phyloP scores from a whole-genome alignment of 53 echinoderm and acorn worm genomes.

The Echinarachnius parma region DNA sequence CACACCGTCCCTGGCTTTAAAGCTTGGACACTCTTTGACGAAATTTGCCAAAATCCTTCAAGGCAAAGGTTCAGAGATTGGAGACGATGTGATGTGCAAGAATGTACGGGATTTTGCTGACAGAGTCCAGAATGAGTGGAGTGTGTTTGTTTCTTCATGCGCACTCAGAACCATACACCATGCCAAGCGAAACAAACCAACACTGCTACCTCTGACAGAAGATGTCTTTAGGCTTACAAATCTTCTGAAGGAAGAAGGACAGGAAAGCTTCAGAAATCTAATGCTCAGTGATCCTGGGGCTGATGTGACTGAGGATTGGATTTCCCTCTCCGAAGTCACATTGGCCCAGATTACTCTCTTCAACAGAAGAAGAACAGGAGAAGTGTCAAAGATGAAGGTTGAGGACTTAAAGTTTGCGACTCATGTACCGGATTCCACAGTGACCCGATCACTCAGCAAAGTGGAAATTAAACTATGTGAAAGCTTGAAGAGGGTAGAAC shows the following conservation, averaged over 20 bases:
- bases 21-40: constrained; percentile 53
- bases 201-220: constrained; percentile 54
- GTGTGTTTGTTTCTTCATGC: constrained; percentile 38
- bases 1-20: constrained; percentile 62
- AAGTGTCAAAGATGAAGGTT: constrained; percentile 41
- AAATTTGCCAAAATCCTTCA: constrained; percentile 45
- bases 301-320: constrained; percentile 48
- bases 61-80: constrained; percentile 29
- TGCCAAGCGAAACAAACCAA: constrained; percentile 51
- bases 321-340: constrained; percentile 38
- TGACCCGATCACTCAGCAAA: constrained; percentile 28
- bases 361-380: constrained; percentile 43
- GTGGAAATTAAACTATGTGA: constrained; percentile 47
- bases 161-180: constrained; percentile 44
- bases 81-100: constrained; percentile 32
- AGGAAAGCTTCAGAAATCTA: constrained; percentile 5
- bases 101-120: constrained; percentile 7
- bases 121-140: constrained; percentile 20
- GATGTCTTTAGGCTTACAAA: constrained; percentile 60
- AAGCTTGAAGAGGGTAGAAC: constrained; percentile 45
- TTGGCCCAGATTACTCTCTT: constrained; percentile 35
- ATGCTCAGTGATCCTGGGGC: constrained; percentile 13
- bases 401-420: constrained; percentile 4
- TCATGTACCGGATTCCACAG: background rate
- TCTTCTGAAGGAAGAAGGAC: constrained; percentile 47